Evolutionary conservation across 2,113 vertebrate genomes (phyloP).

Genomic region (Grus americana): DNA sequence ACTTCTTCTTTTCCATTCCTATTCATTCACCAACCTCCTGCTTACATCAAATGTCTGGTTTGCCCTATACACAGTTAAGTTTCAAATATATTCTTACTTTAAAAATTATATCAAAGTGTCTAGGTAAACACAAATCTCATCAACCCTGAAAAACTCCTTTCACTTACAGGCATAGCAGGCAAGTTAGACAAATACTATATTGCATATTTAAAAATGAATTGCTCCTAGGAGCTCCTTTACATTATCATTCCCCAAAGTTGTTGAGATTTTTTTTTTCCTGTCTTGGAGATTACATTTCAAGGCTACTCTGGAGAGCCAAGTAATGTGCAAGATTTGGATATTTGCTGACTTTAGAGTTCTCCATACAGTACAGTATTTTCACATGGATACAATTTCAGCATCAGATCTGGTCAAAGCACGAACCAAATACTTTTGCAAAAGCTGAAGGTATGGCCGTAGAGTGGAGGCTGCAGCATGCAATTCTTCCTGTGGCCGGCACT

Average conservation of each 20-base stretch:
- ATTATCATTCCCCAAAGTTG: background rate
- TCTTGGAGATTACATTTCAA: background rate
- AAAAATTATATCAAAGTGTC: background rate
- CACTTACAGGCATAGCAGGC: background rate
- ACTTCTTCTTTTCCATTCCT: background rate
- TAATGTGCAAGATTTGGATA: background rate
- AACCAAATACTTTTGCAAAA: background rate
- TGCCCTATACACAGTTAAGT: background rate
- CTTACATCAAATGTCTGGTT: background rate
- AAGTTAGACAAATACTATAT: background rate
- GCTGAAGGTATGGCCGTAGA: background rate
- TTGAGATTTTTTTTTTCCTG: background rate
- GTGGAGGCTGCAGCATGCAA: background rate
- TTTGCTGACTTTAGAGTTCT: background rate
- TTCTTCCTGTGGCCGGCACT: background rate
- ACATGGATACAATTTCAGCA: background rate
- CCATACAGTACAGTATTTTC: background rate
- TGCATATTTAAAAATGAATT: background rate
- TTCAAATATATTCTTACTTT: background rate
- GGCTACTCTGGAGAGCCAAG: background rate
- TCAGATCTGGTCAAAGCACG: background rate
- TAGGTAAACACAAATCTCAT: background rate
- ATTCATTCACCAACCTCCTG: rapidly evolving
- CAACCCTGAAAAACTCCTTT: background rate
- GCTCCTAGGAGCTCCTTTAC: background rate